Evolutionary conservation across 2,888 invertebrate species (phyloP).

Genomic region (Meandrusa payeni): DNA sequence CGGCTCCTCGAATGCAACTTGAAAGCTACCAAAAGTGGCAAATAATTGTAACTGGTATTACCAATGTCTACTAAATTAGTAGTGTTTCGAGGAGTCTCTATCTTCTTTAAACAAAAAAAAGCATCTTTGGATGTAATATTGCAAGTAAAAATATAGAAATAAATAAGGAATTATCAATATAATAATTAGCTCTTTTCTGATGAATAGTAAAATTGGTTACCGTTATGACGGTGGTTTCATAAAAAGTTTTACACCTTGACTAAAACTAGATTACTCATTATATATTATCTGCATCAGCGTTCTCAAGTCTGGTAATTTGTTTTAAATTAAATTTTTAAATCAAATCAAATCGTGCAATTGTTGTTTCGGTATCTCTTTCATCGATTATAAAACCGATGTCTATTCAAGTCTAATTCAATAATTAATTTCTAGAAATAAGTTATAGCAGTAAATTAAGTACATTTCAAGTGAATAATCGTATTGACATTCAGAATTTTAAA

Average conservation of each 20-base stretch:
- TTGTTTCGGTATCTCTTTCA: too few relatives aligned
- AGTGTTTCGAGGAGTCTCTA: slow-evolving; percentile 18
- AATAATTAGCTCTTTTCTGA: slow-evolving; percentile 1
- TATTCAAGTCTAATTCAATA: too few relatives aligned
- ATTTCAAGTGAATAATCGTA: too few relatives aligned
- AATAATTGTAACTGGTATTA: slow-evolving; percentile 28
- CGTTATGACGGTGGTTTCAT: slow-evolving; percentile 4
- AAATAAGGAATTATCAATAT: slow-evolving; percentile 23
- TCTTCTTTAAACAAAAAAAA: slow-evolving; percentile 23
- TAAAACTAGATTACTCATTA: too few relatives aligned
- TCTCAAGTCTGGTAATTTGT: too few relatives aligned
- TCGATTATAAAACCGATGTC: too few relatives aligned
- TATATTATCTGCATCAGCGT: too few relatives aligned
- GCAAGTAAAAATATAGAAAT: slow-evolving; percentile 35
- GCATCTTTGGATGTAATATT: slow-evolving; percentile 53
- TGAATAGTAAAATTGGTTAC: neutral
- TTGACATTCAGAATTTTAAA: too few relatives aligned
- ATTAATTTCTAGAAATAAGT: too few relatives aligned
- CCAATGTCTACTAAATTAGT: slow-evolving; percentile 6
- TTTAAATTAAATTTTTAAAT: too few relatives aligned
- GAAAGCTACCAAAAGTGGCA: slow-evolving; percentile 32
- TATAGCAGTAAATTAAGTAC: too few relatives aligned
- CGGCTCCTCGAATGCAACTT: slow-evolving; percentile 24
- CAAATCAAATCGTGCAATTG: too few relatives aligned
- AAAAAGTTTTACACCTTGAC: slow-evolving; percentile 4